These are phyloP conservation scores for Pampus argenteus DNA, from an alignment of 2,797 vertebrate genomes.

Conservation along the genomic window DNA sequence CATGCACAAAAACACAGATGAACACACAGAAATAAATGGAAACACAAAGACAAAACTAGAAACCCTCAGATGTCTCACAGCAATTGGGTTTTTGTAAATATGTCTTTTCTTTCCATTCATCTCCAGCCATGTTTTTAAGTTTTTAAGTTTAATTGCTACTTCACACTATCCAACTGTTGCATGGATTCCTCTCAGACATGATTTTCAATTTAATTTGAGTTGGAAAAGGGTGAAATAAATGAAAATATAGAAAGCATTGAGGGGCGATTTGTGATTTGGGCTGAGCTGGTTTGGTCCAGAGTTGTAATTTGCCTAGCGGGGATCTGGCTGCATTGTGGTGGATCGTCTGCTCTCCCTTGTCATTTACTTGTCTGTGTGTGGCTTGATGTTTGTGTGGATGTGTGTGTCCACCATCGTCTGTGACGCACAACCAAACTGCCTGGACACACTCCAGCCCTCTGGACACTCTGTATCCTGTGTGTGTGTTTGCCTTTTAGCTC, in stretches of 20 bases:
- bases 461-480: conserved; percentile 12
- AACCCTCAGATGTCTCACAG: conserved; percentile 44
- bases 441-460: conserved; percentile 54
- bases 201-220: conserved; percentile 18
- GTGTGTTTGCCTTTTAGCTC: conserved; percentile 23
- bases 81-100: conserved; percentile 23
- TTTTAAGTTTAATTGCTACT: conserved; percentile 22
- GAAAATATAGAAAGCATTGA: conserved; percentile 21
- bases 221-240: conserved; percentile 35
- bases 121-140: conserved; percentile 23
- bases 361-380: conserved; percentile 83
- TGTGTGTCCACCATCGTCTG: conserved; percentile 60
- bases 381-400: conserved; percentile 58
- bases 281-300: conserved; percentile 48
- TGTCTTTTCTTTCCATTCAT: conserved; percentile 13
- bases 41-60: conserved; percentile 17
- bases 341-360: conserved; percentile 74
- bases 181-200: conserved; percentile 4
- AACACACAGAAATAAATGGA: conserved; percentile 39
- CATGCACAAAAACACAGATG: conserved; percentile 24
- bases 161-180: conserved; percentile 9
- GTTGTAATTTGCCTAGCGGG: conserved; percentile 72
- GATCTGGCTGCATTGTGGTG: conserved; percentile 64
- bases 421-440: conserved; percentile 66
- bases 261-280: conserved; percentile 41